Evolutionary conservation across 2,797 vertebrate genomes (phyloP), one percentile per base, ranked within the genome.

Genomic region (Epinephelus malabaricus): DNA sequence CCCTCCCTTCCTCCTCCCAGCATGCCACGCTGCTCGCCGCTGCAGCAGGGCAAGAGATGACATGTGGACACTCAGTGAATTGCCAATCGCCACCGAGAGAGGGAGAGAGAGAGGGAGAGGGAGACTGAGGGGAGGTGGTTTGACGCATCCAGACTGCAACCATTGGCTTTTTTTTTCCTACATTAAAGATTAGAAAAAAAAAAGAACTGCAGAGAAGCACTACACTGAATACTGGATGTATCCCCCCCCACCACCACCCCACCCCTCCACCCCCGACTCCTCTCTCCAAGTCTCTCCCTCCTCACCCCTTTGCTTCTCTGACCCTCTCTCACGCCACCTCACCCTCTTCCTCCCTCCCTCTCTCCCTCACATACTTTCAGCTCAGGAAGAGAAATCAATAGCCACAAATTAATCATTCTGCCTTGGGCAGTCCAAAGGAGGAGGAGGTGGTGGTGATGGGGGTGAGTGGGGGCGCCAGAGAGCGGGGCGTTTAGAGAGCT

Each of bases 151-250:
- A 91, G 88, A 92, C 95, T 95, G 95, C 94, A 95, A 94, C 94
- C 94, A 93, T 90, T 93, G 92, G 93, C 91, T 93, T 93, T 93
- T 95, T 27, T 93, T 90, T 81, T 55, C 79, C 92, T 92, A 92
- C 94, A 95, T 95, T 95, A 94, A 95, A 94, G 93, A 95, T 94
- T 92, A 94, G 92, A 92, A 43, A 43, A 95, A 23, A 93, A 94
- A 91, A 92, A 93, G 92, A 96, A 95, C 97, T 97, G 98, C 98
- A 98, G 97, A 95, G 96, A 95, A 94, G 95, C 95, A 95, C 95
- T 95, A 93, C 95, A 95, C 96, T 96, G 97, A 97, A 97, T 96
- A 96, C 97, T 96, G 95, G 96, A 96, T 97, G 96, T 95, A 91
- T 89, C 93, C 92, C 94, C 92, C 93, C 83, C 81, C 55, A 21